Conservation (phyloP, 2,888 invertebrate species). For the Pemphredon lugubris region DNA sequence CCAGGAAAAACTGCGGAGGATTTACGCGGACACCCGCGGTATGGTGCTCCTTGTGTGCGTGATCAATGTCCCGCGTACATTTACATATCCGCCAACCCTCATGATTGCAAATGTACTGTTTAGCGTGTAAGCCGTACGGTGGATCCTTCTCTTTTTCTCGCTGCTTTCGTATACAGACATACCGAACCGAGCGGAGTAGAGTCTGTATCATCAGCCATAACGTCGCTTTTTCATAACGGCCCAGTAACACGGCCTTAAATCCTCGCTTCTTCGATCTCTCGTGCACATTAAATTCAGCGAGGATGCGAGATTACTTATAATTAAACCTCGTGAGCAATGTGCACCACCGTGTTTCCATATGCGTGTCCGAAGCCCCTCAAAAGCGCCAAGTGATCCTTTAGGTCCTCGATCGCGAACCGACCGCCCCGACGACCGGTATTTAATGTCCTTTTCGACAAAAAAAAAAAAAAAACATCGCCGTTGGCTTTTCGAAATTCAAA, state of each 20-base stretch:
- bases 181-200: slow-evolving; percentile 4
- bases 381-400: slow-evolving; percentile 13
- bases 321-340: slow-evolving; percentile 45
- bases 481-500: not conserved
- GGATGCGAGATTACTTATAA: slow-evolving; percentile 55
- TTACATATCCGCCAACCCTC: slow-evolving; percentile 57
- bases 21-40: slow-evolving; percentile 51
- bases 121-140: slow-evolving; percentile 32
- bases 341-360: slow-evolving; percentile 17
- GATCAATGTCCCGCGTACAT: slow-evolving; percentile 54
- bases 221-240: slow-evolving; percentile 55
- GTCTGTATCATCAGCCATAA: slow-evolving; percentile 52
- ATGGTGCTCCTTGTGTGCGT: slow-evolving; percentile 37
- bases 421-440: not conserved
- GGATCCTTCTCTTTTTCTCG: slow-evolving; percentile 8
- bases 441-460: not conserved
- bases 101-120: slow-evolving; percentile 54
- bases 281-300: slow-evolving; percentile 55
- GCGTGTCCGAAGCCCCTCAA: slow-evolving; percentile 37
- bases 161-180: not conserved
- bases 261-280: slow-evolving; percentile 44
- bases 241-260: slow-evolving; percentile 51
- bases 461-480: not conserved
- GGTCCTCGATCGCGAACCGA: not conserved
- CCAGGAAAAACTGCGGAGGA: slow-evolving; percentile 46